A percentile compares a stretch with the other conserved stretches of the same genome.
Conservation (phyloP, 2,113 vertebrate genomes). For the Lutjanus erythropterus region DNA sequence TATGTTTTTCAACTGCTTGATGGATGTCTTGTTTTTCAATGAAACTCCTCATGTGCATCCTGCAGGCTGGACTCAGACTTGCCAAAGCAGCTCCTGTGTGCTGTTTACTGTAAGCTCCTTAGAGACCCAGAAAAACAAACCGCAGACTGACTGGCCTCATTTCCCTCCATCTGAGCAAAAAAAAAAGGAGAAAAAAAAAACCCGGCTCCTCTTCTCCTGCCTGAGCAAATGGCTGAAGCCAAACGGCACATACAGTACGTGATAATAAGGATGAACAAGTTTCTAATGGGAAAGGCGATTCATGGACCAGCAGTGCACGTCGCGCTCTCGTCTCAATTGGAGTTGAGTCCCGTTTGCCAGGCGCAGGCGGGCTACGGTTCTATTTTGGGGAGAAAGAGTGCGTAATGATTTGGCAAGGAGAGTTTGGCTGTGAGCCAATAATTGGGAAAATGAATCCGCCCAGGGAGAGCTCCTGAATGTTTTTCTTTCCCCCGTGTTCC, state of each 20-base stretch:
- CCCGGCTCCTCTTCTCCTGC: neutral
- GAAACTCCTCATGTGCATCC: constrained; percentile 44
- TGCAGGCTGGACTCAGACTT: constrained; percentile 27
- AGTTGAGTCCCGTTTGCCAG: constrained; percentile 16
- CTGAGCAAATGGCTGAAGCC: constrained; percentile 35
- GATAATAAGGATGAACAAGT: constrained; percentile 56
- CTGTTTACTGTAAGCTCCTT: constrained; percentile 70
- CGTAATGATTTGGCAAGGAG: constrained; percentile 54
- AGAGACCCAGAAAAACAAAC: constrained; percentile 61
- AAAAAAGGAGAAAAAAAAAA: constrained; percentile 1
- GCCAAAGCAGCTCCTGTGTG: constrained; percentile 30
- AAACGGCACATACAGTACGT: constrained; percentile 14
- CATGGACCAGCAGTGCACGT: constrained; percentile 33
- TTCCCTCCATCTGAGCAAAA: constrained; percentile 47
- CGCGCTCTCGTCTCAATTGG: constrained; percentile 31
- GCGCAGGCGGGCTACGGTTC: neutral
- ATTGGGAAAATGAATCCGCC: constrained; percentile 44
- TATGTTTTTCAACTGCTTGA: constrained; percentile 26
- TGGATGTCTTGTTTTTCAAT: constrained; percentile 52
- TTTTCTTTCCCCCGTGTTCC: neutral
- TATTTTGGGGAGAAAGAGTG: constrained; percentile 30
- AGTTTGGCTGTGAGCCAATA: constrained; percentile 36
- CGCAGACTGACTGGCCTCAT: constrained; percentile 64
- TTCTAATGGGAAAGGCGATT: constrained; percentile 62
- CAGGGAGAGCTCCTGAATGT: constrained; percentile 24